phyloP scores from a whole-genome alignment of 2,113 vertebrate species.

The Bufo gargarizans region DNA sequence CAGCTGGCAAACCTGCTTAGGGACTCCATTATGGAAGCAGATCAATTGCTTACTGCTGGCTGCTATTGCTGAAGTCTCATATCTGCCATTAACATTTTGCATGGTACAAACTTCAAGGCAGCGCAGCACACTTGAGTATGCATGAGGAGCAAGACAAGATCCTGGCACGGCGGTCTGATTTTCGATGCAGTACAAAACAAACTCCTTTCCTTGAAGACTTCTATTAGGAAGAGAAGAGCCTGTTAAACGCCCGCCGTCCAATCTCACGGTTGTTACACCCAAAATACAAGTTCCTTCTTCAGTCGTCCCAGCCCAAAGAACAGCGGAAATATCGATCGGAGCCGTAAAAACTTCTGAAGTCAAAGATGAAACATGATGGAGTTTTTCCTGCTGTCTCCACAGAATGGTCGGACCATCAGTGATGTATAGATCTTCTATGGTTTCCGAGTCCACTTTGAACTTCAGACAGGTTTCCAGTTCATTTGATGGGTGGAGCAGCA shows the following conservation, averaged over 20 bases:
- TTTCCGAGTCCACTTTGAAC: slow-evolving; percentile 77
- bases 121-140: slow-evolving; percentile 77
- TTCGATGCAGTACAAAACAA: slow-evolving; percentile 73
- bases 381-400: slow-evolving; percentile 74
- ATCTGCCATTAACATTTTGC: slow-evolving; percentile 61
- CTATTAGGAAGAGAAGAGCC: slow-evolving; percentile 62
- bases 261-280: slow-evolving; percentile 67
- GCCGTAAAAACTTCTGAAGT: slow-evolving; percentile 69
- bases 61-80: slow-evolving; percentile 72
- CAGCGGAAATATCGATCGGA: slow-evolving; percentile 72
- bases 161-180: slow-evolving; percentile 70
- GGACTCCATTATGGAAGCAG: slow-evolving; percentile 80
- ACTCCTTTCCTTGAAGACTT: slow-evolving; percentile 66
- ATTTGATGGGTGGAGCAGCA: slow-evolving; percentile 75
- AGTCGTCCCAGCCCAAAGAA: slow-evolving; percentile 79
- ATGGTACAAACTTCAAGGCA: slow-evolving; percentile 72
- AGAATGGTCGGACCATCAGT: slow-evolving; percentile 82
- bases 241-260: slow-evolving; percentile 42
- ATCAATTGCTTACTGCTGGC: slow-evolving; percentile 84
- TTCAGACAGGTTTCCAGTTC: slow-evolving; percentile 71
- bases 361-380: slow-evolving; percentile 75
- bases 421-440: slow-evolving; percentile 74
- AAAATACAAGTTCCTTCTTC: slow-evolving; percentile 73
- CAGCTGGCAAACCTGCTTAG: slow-evolving; percentile 80
- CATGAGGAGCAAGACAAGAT: slow-evolving; percentile 77